Evolutionary conservation across 1,140 invertebrate species (phyloP).

Genomic region (Alviniconcha marisindica): DNA sequence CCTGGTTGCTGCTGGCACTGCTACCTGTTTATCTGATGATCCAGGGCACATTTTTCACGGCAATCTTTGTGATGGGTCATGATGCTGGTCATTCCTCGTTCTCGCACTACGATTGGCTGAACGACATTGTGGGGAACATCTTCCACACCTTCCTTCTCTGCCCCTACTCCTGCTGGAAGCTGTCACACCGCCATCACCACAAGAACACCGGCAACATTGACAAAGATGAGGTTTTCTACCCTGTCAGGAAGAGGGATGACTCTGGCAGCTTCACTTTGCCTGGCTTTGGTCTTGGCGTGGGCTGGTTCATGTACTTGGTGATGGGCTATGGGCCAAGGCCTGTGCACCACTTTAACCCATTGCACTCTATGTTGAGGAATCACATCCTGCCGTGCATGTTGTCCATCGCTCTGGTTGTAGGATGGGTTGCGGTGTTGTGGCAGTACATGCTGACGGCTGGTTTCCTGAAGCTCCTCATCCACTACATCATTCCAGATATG

Average conservation of each 20-base stretch:
- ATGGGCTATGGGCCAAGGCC: slow-evolving; percentile 64
- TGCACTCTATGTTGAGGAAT: slow-evolving; percentile 53
- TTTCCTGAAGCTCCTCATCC: slow-evolving; percentile 61
- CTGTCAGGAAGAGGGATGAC: slow-evolving; percentile 51
- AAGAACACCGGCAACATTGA: slow-evolving; percentile 70
- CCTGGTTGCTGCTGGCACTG: slow-evolving; percentile 30
- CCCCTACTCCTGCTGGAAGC: slow-evolving; percentile 71
- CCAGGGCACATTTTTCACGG: slow-evolving; percentile 74
- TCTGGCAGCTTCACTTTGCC: slow-evolving; percentile 44
- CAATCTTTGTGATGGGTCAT: slow-evolving; percentile 76
- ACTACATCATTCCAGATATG: slow-evolving; percentile 74
- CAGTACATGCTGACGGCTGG: slow-evolving; percentile 52
- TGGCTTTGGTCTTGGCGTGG: slow-evolving; percentile 66
- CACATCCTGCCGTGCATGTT: slow-evolving; percentile 57
- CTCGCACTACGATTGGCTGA: slow-evolving; percentile 69
- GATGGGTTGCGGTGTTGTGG: slow-evolving; percentile 62
- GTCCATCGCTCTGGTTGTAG: slow-evolving; percentile 60
- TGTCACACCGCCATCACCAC: slow-evolving; percentile 68
- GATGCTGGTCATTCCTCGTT: slow-evolving; percentile 77
- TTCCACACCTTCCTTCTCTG: slow-evolving; percentile 63
- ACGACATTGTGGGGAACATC: slow-evolving; percentile 63
- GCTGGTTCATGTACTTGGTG: slow-evolving; percentile 67
- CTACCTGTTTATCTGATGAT: slow-evolving; percentile 64
- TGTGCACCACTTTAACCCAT: slow-evolving; percentile 62
- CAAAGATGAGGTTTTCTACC: slow-evolving; percentile 72